phyloP scores from a whole-genome alignment of 2,797 vertebrate species.

The Miichthys miiuy region DNA sequence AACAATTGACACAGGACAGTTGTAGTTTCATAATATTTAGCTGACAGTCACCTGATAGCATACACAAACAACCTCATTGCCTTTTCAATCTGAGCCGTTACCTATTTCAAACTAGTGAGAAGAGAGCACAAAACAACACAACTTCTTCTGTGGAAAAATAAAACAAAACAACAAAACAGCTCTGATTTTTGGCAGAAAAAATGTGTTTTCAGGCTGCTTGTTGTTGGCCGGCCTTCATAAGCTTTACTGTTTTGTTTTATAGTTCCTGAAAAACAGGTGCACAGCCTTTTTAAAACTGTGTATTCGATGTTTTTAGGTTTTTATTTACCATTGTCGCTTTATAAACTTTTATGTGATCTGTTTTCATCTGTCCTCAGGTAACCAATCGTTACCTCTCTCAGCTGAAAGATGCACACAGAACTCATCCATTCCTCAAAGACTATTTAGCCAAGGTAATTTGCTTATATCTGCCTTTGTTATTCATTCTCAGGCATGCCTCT shows the following conservation, averaged over 20 bases:
- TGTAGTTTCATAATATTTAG: neutral
- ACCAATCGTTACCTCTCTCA: constrained; percentile 97
- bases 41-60: neutral
- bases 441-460: constrained; percentile 92
- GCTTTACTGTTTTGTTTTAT: neutral
- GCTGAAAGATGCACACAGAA: constrained; percentile 93
- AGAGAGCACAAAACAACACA: neutral
- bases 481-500: neutral
- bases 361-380: constrained; percentile 84
- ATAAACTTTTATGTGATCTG: neutral
- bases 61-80: neutral
- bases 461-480: constrained; percentile 7
- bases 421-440: constrained; percentile 95
- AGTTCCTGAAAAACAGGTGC: neutral
- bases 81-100: neutral
- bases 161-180: no score
- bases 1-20: neutral
- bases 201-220: neutral
- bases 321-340: neutral
- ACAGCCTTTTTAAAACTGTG: neutral
- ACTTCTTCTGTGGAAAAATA: neutral
- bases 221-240: neutral
- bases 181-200: neutral
- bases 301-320: neutral
- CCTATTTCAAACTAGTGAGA: neutral